A percentile compares a stretch with the other conserved stretches of the same genome.
These are phyloP conservation scores for Picus viridis DNA, from an alignment of 2,797 vertebrate genomes.

Conservation along the genomic window DNA sequence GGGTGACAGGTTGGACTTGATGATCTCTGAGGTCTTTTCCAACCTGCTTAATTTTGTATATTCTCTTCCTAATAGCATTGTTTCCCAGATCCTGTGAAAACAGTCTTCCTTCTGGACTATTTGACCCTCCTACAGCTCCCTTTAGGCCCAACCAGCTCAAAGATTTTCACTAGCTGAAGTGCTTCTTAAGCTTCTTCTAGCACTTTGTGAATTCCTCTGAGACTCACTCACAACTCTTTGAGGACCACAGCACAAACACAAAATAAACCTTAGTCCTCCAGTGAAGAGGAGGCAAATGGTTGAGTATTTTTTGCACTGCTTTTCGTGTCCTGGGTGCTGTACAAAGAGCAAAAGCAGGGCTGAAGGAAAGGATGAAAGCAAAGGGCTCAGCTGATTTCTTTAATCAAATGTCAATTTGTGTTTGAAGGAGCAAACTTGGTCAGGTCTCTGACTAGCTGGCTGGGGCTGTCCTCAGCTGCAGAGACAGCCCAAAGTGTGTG, in stretches of 20 bases:
- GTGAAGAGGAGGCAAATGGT: background rate
- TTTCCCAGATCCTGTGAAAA: background rate
- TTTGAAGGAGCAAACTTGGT: background rate
- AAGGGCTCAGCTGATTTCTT: background rate
- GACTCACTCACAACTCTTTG: background rate
- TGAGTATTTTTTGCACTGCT: background rate
- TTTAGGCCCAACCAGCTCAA: background rate
- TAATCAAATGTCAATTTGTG: background rate
- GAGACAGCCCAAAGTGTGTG: too few relatives aligned
- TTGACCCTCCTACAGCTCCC: background rate
- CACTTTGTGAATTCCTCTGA: background rate
- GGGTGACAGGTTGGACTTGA: too few relatives aligned
- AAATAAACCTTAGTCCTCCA: background rate
- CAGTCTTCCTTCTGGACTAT: background rate
- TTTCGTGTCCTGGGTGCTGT: background rate
- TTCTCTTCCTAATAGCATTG: background rate
- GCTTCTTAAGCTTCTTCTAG: background rate
- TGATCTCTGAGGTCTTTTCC: too few relatives aligned
- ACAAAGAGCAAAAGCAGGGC: background rate
- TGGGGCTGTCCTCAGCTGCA: background rate
- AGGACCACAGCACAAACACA: background rate
- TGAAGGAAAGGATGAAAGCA: background rate
- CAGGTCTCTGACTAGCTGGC: background rate
- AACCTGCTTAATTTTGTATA: too few relatives aligned
- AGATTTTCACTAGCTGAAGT: slow-evolving; percentile 2